Evolutionary conservation across 2,113 vertebrate genomes (phyloP), one percentile per base, ranked within the genome.

Genomic region (Triplophysa siluroides): DNA sequence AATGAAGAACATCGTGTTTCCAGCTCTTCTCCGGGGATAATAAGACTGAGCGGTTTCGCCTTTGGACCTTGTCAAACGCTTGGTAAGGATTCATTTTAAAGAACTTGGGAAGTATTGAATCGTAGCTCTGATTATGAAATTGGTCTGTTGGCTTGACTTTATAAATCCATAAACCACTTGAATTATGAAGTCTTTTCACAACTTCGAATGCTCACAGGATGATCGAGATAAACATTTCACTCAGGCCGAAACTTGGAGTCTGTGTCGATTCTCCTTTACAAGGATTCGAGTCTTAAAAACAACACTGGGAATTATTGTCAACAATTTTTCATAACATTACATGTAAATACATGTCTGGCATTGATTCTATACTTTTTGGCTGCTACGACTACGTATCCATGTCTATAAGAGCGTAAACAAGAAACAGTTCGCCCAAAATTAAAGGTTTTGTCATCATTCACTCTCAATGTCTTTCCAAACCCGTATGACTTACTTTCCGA

Each of bases 221-320:
- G 47, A 60, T 29, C 8, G 8, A 14, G 29, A 73, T 41, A 54
- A 8, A 43, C 58, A 43, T n/a, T 23, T 60, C 29, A 58, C 70
- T 10, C 21, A 11, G 2, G 33, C 24, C 33, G 41, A 23, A 72
- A 19, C 3, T 19, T 69, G n/a, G 10, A 21, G 21, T 45, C 45
- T 18, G 33, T 23, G 29, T 52, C 10, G 6, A 16, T 54, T 56
- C 18, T n/a, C 16, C 10, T 56, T 38, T 21, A 14, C 54, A 56
- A 21, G 18, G 50, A 14, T 66, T 13, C 33, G 58, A 54, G n/a
- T 2, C 21, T 62, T 38, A 8, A 13, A 75, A 76, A 54, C 38
- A 60, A 7, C 10, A 29, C 67, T 66, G 29, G 61, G 33, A 72
- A 70, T 63, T 16, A 58, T 60, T 45, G 26, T 81, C 65, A 58